A percentile compares a stretch with the other conserved stretches of the same genome.
These are phyloP conservation scores for Thomomys bottae DNA, from an alignment of 2,113 vertebrate species.

Conservation along the genomic window DNA sequence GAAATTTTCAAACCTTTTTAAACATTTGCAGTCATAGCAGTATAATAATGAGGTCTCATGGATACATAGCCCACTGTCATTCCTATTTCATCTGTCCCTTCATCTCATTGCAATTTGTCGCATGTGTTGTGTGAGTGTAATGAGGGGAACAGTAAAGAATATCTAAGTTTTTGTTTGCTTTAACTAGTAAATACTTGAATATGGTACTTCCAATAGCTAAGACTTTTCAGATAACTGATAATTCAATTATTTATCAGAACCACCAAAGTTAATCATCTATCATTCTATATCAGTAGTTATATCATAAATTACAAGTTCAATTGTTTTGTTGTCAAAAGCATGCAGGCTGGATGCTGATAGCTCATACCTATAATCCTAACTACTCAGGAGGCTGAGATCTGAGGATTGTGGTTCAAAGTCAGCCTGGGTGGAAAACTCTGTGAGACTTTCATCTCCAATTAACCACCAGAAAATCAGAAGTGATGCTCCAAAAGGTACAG, in stretches of 20 bases:
- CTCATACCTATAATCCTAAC: too few species aligned
- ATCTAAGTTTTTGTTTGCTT: background rate
- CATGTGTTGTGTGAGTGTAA: background rate
- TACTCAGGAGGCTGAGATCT: too few species aligned
- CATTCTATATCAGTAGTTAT: background rate
- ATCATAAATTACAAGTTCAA: background rate
- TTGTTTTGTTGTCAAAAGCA: constrained; percentile 5
- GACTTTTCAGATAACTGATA: background rate
- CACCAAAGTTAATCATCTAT: background rate
- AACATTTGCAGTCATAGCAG: background rate
- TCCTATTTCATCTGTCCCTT: background rate
- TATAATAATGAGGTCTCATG: background rate
- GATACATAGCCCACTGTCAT: background rate
- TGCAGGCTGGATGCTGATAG: too few species aligned
- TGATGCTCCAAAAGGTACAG: too few species aligned
- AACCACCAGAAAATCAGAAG: too few species aligned
- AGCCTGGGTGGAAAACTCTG: too few species aligned
- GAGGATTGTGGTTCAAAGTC: too few species aligned
- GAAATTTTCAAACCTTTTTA: background rate
- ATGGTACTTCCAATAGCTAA: background rate
- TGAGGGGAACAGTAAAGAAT: background rate
- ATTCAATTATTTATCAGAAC: background rate
- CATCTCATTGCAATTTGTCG: background rate
- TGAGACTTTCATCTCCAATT: too few species aligned
- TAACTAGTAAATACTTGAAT: background rate